These are phyloP conservation scores for Eospalax fontanierii DNA, from an alignment of 2,797 vertebrate species.

Conservation along the genomic window DNA sequence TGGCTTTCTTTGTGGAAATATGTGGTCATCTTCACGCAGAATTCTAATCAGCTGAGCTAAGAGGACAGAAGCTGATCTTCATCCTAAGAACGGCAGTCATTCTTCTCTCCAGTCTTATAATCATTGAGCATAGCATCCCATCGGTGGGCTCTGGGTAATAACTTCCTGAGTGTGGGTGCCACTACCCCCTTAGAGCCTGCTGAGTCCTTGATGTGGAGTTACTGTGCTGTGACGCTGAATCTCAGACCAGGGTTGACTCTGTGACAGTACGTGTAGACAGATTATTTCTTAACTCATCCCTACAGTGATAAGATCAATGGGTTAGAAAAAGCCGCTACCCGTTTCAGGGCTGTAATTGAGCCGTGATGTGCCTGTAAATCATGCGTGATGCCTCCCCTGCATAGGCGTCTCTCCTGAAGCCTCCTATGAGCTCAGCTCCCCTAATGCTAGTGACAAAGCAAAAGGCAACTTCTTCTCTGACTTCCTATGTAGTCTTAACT, in stretches of 20 bases:
- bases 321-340: constrained; percentile 67
- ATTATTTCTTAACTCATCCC: constrained; percentile 76
- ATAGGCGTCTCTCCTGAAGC: not conserved
- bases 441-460: constrained; percentile 51
- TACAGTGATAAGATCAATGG: constrained; percentile 68
- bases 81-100: not conserved
- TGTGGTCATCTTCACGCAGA: not conserved
- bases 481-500: constrained; percentile 70
- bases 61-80: not conserved
- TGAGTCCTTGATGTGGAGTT: not conserved
- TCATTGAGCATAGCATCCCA: not conserved
- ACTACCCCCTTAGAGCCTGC: not conserved
- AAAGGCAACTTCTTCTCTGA: constrained; percentile 50
- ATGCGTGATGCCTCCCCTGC: not conserved
- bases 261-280: constrained; percentile 40
- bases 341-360: constrained; percentile 61
- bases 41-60: not conserved
- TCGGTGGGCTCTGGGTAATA: not conserved
- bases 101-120: not conserved
- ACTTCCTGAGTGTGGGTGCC: not conserved
- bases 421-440: constrained; percentile 27
- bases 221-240: constrained; percentile 30
- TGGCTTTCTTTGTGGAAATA: not conserved
- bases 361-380: constrained; percentile 17
- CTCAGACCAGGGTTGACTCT: constrained; percentile 21